Conservation (phyloP, 2,888 invertebrate genomes). For the Drosophila pegasa region DNA sequence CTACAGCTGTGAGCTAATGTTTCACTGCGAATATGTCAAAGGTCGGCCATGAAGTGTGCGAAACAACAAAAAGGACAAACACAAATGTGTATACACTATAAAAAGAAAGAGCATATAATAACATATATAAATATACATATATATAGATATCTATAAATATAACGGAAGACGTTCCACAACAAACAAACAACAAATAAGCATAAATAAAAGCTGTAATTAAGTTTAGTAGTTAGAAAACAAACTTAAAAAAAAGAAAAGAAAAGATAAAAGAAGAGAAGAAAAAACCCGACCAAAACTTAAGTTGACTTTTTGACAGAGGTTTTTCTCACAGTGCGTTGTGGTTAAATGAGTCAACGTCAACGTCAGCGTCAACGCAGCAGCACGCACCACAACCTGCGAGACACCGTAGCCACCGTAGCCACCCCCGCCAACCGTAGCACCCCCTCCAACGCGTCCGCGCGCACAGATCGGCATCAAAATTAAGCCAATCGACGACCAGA, state of each 20-base stretch:
- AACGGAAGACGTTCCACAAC: constrained; percentile 60
- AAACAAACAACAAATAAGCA: constrained; percentile 14
- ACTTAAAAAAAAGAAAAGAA: constrained; percentile 23
- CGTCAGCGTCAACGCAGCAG: constrained; percentile 29
- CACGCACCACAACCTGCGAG: constrained; percentile 24
- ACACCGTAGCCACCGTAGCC: too few relatives aligned
- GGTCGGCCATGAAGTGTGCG: constrained; percentile 81
- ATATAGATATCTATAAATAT: constrained; percentile 42
- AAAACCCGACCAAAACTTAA: constrained; percentile 31
- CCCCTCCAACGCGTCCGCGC: constrained; percentile 50
- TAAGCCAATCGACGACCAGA: constrained; percentile 75
- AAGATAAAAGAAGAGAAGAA: constrained; percentile 23
- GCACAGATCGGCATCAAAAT: constrained; percentile 79
- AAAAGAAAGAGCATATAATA: constrained; percentile 32
- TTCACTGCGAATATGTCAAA: constrained; percentile 83
- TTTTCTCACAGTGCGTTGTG: constrained; percentile 39
- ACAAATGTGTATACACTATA: constrained; percentile 54
- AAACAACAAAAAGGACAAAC: constrained; percentile 64
- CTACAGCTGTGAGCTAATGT: constrained; percentile 81
- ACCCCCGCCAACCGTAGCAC: neutral
- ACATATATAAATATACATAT: constrained; percentile 5
- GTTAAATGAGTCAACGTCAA: constrained; percentile 48
- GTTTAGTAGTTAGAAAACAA: constrained; percentile 75
- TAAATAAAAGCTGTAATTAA: constrained; percentile 70
- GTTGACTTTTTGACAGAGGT: constrained; percentile 14